Base-by-base conservation (phyloP, 2,797 vertebrate species). In the Nothura maculosa region DNA sequence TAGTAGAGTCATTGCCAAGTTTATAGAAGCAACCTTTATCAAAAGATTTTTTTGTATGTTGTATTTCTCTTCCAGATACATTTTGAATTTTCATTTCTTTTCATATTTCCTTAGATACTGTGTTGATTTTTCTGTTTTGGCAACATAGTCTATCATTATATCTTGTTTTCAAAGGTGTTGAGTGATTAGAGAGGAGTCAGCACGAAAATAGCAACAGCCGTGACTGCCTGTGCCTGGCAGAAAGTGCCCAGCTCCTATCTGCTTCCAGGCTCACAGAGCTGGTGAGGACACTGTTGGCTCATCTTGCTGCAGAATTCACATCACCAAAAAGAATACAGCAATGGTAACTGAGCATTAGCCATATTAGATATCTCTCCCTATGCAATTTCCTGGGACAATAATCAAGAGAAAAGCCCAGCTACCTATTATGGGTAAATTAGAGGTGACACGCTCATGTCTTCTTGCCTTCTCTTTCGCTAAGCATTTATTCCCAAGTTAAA, bases 161-260 rank as follows among this genome's bases (percentile, higher is more conserved):
- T 88, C 86, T 95, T 93, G 90, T 81, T 96, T 96, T 96, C 95
- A 95, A 95, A 96, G 32, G 94, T 96, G 96, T 96, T 95, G 96
- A 97, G 90, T 96, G 96, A 96, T 95, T 95, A 95, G 95, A 96
- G 95, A 95, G 96, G 89, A 97, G 95, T 93, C 87, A 84, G 91
- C 8, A 22, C 88, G 90, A 93, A 95, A 95, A 96, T 81, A 97
- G 93, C 85, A 94, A 61, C 87, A 93, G 88, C 81, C 47, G 9
- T 85, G 88, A 93, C 69, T 94, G 89, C n/a, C 60, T 89, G 45
- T 87, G 86, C 88, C 78, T 90, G 91, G 81, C 82, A 5, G 0
- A 93, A 95, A 95, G 94, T 68, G 90, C 77, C 69, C 82, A 90
- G 16, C 32, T 66, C 12, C 4, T 73, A 68, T 1, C 3, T 1